Conservation (phyloP, 1,140 invertebrate genomes). For the Euwallacea similis region DNA sequence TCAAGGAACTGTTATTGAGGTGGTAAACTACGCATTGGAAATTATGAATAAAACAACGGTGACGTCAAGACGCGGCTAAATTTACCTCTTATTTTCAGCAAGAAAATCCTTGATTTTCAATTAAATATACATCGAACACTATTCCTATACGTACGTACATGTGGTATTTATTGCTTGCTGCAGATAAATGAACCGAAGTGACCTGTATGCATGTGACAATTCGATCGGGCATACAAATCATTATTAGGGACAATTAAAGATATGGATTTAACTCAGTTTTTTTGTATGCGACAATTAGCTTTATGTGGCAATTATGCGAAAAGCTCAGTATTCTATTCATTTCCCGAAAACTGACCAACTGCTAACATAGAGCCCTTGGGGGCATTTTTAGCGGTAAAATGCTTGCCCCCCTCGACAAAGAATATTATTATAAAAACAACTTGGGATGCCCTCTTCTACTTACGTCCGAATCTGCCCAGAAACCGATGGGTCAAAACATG, state of each 20-base stretch:
- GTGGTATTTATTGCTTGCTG: too few relatives aligned
- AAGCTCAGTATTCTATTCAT: neutral
- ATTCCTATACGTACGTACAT: too few relatives aligned
- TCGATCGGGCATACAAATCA: too few relatives aligned
- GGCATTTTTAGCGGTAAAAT: too few relatives aligned
- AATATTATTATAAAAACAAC: neutral
- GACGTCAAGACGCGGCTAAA: neutral
- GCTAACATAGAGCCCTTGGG: neutral
- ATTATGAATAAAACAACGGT: neutral
- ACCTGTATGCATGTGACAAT: too few relatives aligned
- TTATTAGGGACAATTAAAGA: too few relatives aligned
- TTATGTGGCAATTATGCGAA: neutral
- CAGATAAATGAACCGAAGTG: too few relatives aligned
- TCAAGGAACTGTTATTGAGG: neutral
- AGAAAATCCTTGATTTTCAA: too few relatives aligned
- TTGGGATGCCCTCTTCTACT: neutral
- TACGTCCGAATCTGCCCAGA: conserved; percentile 18
- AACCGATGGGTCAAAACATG: conserved; percentile 20
- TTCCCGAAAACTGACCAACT: neutral
- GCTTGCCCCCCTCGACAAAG: neutral
- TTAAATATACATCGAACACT: too few relatives aligned
- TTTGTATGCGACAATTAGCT: neutral
- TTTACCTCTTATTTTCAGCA: too few relatives aligned
- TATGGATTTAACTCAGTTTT: neutral
- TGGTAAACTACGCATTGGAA: neutral